Base-by-base conservation (phyloP, 2,113 vertebrate genomes). In the Phycodurus eques region DNA sequence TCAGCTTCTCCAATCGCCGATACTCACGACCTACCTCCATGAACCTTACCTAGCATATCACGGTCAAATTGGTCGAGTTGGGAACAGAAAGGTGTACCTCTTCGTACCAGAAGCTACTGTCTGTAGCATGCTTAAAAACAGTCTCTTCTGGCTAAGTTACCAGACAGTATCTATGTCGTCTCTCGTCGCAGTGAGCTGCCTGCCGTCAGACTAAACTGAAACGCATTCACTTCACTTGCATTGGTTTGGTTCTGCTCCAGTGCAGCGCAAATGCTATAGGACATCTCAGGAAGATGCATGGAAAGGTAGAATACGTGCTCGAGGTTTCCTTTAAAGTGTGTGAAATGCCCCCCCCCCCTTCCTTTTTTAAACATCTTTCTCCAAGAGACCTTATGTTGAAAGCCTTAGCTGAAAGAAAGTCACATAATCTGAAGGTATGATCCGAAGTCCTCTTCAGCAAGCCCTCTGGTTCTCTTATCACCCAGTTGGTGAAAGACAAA, bases 391-490 rank as follows among this genome's bases (percentile, higher is more conserved):
- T 35, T 61, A 27, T 61, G 59, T 35, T 61, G 14, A 35, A 61
- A 61, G 15, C 2, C 33, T 35, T 17, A 17, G 3, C 33, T 17
- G 15, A 61, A 61, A 59, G 12, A 31, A 59, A 35, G 22, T 61
- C 31, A 35, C 2, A 17, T 33, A 10, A 61, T 35, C 6, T 61
- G 15, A 61, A 60, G 54, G 57, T 60, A 60, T 31, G 33, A 15
- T 60, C 27, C 27, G 13, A 60, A 61, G 35, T 51, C 61, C 65
- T 19, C 19, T 56, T 31, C 19, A 70, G 59, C 64, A 43, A 74
- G 71, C 61, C 64, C 46, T 61, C 60, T 14, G 60, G 46, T 43
- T 81, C 63, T 47, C 59, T 49, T 27, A 47, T 35, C 33, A 51
- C 22, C 47, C 27, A 22, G 1, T 14, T 42, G 63, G 15, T 27